Evolutionary conservation across 2,113 vertebrate species (phyloP).

Genomic region (Ophthalmolycus amberensis): DNA sequence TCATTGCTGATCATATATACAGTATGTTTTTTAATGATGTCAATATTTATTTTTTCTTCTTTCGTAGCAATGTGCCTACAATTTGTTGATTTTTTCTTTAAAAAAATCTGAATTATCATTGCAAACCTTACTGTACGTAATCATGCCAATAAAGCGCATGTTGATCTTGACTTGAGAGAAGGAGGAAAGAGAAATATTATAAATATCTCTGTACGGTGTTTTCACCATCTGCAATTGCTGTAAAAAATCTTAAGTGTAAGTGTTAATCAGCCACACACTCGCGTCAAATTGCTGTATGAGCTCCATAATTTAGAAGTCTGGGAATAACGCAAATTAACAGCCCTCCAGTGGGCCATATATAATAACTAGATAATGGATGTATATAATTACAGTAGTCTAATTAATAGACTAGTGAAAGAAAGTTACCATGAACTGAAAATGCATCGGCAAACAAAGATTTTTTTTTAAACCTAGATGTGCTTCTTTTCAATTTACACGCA

Average conservation of each 20-base stretch:
- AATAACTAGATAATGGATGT: slow-evolving; percentile 34
- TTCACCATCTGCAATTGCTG: slow-evolving; percentile 1
- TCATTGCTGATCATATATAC: too few relatives aligned
- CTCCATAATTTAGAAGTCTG: slow-evolving; percentile 48
- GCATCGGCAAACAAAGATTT: background rate
- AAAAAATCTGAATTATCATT: background rate
- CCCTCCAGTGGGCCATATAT: slow-evolving; percentile 24
- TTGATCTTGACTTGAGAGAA: slow-evolving; percentile 18
- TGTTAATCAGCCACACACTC: slow-evolving; percentile 18
- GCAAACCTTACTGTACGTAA: background rate
- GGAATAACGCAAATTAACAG: slow-evolving; percentile 47
- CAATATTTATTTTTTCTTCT: background rate
- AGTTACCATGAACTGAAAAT: slow-evolving; percentile 14
- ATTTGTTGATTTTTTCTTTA: background rate
- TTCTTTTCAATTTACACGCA: background rate
- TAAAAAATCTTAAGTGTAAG: background rate
- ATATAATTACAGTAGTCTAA: slow-evolving; percentile 19
- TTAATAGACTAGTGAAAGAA: background rate
- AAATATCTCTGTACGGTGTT: background rate
- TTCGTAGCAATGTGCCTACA: background rate
- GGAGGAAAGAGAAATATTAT: background rate
- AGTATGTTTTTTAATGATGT: background rate
- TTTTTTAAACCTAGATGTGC: background rate
- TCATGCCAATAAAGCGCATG: background rate
- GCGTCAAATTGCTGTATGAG: slow-evolving; percentile 16